Percentiles rank a stretch among this genome's conserved stretches.
Evolutionary conservation across 2,888 invertebrate species (phyloP).

Genomic region (Eurytoma adleriae): DNA sequence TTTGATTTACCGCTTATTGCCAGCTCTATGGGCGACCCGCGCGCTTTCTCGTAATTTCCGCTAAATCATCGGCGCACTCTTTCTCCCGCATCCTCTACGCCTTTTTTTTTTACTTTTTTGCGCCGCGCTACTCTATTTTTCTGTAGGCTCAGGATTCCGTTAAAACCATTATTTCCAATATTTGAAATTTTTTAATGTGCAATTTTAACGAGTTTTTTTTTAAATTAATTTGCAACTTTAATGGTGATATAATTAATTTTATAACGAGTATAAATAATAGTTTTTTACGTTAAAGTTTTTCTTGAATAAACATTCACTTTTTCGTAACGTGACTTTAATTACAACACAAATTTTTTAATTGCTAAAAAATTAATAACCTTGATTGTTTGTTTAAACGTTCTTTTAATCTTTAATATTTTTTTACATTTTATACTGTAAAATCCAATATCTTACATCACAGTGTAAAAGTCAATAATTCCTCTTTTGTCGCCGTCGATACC

Average conservation of each 20-base stretch:
- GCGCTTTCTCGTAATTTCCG: constrained; percentile 50
- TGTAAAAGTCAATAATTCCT: constrained; percentile 22
- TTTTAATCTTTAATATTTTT: constrained; percentile 16
- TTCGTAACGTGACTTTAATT: too few relatives aligned
- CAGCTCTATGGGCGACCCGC: constrained; percentile 19
- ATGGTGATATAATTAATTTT: too few relatives aligned
- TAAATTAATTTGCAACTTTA: too few relatives aligned
- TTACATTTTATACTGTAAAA: background rate
- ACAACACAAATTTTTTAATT: too few relatives aligned
- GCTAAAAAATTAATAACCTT: too few relatives aligned
- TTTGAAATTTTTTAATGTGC: too few relatives aligned
- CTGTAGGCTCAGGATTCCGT: background rate
- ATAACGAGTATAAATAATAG: too few relatives aligned
- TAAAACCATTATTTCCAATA: too few relatives aligned
- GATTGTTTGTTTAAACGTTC: constrained; percentile 28
- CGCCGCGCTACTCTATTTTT: background rate
- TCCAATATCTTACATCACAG: constrained; percentile 1
- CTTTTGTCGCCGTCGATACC: constrained; percentile 11
- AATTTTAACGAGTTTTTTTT: too few relatives aligned
- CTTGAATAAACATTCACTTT: too few relatives aligned
- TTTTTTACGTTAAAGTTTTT: too few relatives aligned
- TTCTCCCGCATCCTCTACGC: background rate
- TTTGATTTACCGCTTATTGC: constrained; percentile 71
- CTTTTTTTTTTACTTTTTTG: background rate
- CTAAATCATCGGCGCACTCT: constrained; percentile 49